phyloP scores from a whole-genome alignment of 2,888 invertebrate genomes.

The Nasonia oneida region DNA sequence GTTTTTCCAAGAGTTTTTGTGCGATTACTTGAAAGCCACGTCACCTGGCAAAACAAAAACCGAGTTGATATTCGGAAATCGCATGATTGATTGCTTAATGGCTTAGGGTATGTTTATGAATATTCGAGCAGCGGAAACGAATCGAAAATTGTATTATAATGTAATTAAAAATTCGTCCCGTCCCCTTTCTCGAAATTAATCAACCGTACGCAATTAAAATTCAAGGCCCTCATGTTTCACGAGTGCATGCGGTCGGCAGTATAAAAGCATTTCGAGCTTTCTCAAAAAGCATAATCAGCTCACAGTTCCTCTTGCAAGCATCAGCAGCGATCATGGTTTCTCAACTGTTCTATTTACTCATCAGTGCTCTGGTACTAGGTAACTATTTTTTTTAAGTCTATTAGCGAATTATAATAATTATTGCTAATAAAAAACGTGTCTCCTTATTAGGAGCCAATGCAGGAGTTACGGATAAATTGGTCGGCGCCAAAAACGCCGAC shows the following conservation, averaged over 20 bases:
- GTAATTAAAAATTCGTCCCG: neutral
- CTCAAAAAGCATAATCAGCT: neutral
- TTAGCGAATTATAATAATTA: neutral
- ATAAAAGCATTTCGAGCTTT: neutral
- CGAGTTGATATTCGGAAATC: neutral
- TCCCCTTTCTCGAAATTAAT: neutral
- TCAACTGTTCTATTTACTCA: neutral
- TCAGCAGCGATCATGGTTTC: neutral
- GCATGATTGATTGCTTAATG: neutral
- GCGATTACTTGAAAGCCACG: neutral
- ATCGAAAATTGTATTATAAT: neutral
- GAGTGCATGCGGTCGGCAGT: neutral
- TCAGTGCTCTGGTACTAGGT: neutral
- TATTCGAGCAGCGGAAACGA: neutral
- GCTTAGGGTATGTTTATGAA: neutral
- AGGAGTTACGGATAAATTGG: neutral
- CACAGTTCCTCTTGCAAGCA: neutral
- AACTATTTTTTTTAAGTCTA: neutral
- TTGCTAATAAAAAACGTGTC: neutral
- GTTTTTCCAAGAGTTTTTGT: neutral
- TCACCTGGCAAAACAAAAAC: neutral
- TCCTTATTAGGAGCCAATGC: neutral
- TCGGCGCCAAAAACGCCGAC: conserved; percentile 53
- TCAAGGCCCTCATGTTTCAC: neutral
- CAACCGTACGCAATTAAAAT: neutral